phyloP scores from a whole-genome alignment of 1,140 invertebrate species.

The Trichogramma pretiosum region DNA sequence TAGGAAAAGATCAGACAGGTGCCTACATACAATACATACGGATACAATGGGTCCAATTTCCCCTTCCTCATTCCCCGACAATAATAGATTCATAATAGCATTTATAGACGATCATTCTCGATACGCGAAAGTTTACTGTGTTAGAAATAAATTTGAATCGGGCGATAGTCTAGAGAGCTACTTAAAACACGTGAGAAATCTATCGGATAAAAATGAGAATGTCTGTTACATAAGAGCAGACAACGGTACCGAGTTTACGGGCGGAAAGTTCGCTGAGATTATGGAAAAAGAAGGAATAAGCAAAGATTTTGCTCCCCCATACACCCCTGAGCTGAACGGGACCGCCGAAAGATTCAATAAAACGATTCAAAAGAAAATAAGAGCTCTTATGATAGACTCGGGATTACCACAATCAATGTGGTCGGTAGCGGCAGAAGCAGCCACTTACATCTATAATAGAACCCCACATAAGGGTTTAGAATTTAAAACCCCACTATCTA shows the following conservation, averaged over 20 bases:
- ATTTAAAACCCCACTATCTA: slow-evolving; percentile 8
- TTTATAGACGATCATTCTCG: slow-evolving; percentile 16
- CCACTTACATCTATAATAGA: slow-evolving; percentile 17
- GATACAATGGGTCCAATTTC: too few species aligned
- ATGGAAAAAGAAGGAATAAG: slow-evolving; percentile 16
- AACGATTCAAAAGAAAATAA: neutral
- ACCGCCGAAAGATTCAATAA: too few species aligned
- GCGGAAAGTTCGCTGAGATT: too few species aligned
- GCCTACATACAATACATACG: too few species aligned
- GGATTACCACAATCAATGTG: neutral
- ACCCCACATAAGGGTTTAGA: slow-evolving; percentile 11
- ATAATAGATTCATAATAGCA: slow-evolving; percentile 11
- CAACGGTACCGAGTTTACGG: too few species aligned
- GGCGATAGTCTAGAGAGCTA: too few species aligned
- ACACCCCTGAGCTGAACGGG: slow-evolving; percentile 11
- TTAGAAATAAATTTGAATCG: slow-evolving; percentile 15
- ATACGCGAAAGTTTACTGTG: slow-evolving; percentile 10
- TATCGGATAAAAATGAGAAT: slow-evolving; percentile 14
- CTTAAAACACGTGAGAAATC: slow-evolving; percentile 14
- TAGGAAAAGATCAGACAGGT: slow-evolving; percentile 17
- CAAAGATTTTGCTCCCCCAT: slow-evolving; percentile 8
- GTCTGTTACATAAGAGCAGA: too few species aligned
- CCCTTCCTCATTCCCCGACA: slow-evolving; percentile 13
- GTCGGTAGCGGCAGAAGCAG: neutral
- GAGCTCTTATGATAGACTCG: neutral